phyloP scores from a whole-genome alignment of 2,113 vertebrate species.

The Calidris pugnax region DNA sequence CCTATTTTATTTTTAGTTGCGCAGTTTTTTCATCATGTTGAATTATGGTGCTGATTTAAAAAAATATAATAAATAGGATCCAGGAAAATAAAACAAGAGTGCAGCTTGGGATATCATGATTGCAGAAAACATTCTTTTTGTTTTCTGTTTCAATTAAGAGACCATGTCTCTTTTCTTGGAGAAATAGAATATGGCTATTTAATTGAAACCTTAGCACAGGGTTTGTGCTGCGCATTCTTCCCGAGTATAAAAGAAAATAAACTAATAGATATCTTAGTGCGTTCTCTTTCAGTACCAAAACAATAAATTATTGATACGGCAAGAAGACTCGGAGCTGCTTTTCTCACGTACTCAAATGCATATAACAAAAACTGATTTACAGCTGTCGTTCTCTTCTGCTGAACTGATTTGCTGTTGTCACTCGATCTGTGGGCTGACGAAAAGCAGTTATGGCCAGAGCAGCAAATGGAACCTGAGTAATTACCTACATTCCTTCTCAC shows the following conservation, averaged over 20 bases:
- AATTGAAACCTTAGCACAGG: background rate
- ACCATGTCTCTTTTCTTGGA: background rate
- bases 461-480: conserved; percentile 41
- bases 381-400: conserved; percentile 57
- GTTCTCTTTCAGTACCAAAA: background rate
- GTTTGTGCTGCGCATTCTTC: background rate
- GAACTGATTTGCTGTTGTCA: conserved; percentile 55
- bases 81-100: background rate
- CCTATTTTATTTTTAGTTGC: background rate
- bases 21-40: background rate
- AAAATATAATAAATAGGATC: background rate
- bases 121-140: conserved; percentile 18
- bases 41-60: background rate
- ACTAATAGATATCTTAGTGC: background rate
- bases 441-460: conserved; percentile 62
- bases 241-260: conserved; percentile 9
- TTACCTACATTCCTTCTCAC: conserved; percentile 6
- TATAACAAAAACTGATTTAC: conserved; percentile 49
- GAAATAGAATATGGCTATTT: conserved; percentile 9
- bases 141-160: conserved; percentile 33
- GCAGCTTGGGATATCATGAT: background rate
- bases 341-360: conserved; percentile 2
- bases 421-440: conserved; percentile 62
- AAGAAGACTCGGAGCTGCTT: background rate
- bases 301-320: background rate